Evolutionary conservation across 2,888 invertebrate genomes (phyloP).

Genomic region (Tetragonisca angustula): DNA sequence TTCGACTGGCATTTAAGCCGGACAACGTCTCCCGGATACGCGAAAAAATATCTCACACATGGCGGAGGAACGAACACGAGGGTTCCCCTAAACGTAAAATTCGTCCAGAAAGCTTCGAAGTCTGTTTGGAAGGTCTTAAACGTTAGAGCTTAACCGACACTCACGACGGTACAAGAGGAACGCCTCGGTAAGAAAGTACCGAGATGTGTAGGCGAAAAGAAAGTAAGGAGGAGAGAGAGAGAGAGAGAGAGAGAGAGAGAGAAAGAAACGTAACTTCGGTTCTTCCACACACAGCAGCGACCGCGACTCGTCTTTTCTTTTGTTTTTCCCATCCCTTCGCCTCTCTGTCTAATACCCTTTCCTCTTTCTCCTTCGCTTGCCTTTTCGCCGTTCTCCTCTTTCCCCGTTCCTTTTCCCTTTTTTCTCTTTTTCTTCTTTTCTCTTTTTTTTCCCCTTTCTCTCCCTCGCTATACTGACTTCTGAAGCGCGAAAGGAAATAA

Average conservation of each 20-base stretch:
- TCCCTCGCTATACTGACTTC: slow-evolving; percentile 46
- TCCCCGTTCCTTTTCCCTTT: not conserved
- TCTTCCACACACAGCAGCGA: slow-evolving; percentile 15
- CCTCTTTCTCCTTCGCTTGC: slow-evolving; percentile 3
- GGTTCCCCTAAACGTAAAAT: slow-evolving; percentile 26
- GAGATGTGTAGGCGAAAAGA: slow-evolving; percentile 31
- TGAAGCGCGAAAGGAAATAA: slow-evolving; percentile 66
- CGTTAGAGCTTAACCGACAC: slow-evolving; percentile 58
- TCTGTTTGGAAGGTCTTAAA: slow-evolving; percentile 56
- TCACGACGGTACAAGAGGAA: slow-evolving; percentile 37
- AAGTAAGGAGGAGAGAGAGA: slow-evolving; percentile 11
- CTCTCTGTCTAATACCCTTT: slow-evolving; percentile 8
- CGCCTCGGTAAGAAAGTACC: slow-evolving; percentile 31
- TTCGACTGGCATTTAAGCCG: not conserved
- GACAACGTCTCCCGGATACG: not conserved
- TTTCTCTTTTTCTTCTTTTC: slow-evolving; percentile 22
- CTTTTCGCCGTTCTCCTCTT: slow-evolving; percentile 21
- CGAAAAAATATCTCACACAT: slow-evolving; percentile 15
- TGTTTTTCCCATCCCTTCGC: not conserved
- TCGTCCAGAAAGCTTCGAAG: slow-evolving; percentile 56
- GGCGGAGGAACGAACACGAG: slow-evolving; percentile 7
- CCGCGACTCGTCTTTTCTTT: slow-evolving; percentile 25
- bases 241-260: not conserved
- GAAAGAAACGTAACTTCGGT: slow-evolving; percentile 39
- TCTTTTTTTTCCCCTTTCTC: not conserved